These are phyloP conservation scores for Acomys russatus DNA, from an alignment of 2,797 vertebrate genomes.

Conservation along the genomic window DNA sequence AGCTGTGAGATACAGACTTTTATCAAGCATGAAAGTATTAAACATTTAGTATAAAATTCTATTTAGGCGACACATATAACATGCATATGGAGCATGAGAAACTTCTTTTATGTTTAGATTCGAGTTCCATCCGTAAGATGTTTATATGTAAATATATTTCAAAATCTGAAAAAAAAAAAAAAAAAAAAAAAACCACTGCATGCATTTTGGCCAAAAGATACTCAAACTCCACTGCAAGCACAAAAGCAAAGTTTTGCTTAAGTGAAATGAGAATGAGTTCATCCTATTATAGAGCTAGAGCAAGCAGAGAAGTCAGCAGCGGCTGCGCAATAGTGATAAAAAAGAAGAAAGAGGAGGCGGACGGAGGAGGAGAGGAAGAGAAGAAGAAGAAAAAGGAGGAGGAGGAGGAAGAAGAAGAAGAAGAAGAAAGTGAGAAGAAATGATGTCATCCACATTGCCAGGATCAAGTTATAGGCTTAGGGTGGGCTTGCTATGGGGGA, in stretches of 20 bases:
- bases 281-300: not conserved
- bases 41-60: not conserved
- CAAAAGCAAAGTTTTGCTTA: not conserved
- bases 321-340: not conserved
- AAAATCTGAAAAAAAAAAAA: conserved; percentile 6
- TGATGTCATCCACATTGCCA: not conserved
- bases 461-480: not conserved
- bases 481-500: not conserved
- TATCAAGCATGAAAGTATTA: not conserved
- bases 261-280: not conserved
- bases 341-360: too few species aligned
- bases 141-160: not conserved
- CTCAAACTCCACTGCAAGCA: not conserved
- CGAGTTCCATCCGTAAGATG: not conserved
- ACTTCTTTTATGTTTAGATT: not conserved
- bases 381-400: too few species aligned
- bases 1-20: not conserved
- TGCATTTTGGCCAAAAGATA: not conserved
- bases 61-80: not conserved
- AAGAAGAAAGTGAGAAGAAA: not conserved
- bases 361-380: too few species aligned
- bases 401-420: too few species aligned
- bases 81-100: not conserved
- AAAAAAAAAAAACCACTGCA: too few species aligned
- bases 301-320: not conserved